These are phyloP conservation scores for Drosophila mayri DNA, from an alignment of 1,140 invertebrate species.

Conservation along the genomic window DNA sequence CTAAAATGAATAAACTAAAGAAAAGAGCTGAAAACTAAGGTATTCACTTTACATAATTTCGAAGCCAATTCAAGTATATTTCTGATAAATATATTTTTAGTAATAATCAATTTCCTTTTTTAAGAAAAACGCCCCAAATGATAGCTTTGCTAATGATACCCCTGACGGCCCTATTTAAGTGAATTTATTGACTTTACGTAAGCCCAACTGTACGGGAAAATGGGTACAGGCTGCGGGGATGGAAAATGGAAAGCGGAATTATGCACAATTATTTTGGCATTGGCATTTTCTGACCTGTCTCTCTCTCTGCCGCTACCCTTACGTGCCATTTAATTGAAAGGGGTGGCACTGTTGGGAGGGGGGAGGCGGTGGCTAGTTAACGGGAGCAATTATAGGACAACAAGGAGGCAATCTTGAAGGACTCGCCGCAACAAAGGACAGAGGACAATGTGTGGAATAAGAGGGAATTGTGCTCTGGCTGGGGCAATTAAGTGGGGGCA, in stretches of 20 bases:
- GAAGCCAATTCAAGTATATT: too few species aligned
- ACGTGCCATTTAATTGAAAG: conserved; percentile 56
- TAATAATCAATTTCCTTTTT: too few species aligned
- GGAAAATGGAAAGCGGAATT: conserved; percentile 43
- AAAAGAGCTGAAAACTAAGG: neutral
- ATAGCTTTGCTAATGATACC: conserved; percentile 29
- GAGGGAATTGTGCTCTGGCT: neutral
- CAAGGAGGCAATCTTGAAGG: conserved; percentile 36
- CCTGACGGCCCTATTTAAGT: conserved; percentile 5
- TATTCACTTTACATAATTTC: neutral
- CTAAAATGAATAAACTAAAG: neutral
- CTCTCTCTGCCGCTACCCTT: neutral
- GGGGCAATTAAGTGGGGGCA: conserved; percentile 14
- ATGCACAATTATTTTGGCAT: conserved; percentile 69
- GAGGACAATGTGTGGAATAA: conserved; percentile 6
- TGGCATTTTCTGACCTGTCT: conserved; percentile 35
- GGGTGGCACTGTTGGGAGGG: neutral
- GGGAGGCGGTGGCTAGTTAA: conserved; percentile 16
- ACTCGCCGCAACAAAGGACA: conserved; percentile 36
- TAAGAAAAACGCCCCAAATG: conserved; percentile 1
- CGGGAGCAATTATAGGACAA: conserved; percentile 30
- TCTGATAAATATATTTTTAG: too few species aligned
- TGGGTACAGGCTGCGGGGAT: neutral
- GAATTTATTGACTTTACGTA: conserved; percentile 18
- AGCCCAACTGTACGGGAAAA: neutral